A percentile compares a stretch with the other conserved stretches of the same genome.
These are phyloP conservation scores for Lycophotia porphyrea DNA, from an alignment of 2,888 invertebrate species.

Conservation along the genomic window DNA sequence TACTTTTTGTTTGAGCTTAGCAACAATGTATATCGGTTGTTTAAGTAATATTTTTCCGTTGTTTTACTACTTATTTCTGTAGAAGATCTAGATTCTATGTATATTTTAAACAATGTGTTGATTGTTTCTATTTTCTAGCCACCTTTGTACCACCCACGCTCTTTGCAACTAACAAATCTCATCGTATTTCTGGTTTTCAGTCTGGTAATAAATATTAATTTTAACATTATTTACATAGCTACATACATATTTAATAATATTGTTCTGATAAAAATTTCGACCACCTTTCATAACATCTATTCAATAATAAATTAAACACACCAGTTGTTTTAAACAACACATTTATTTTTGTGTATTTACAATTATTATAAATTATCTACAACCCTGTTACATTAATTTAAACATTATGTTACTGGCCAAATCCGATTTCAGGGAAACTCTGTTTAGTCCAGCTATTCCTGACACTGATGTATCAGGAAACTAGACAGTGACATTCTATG, in stretches of 20 bases:
- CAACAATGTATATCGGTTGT: conserved; percentile 13
- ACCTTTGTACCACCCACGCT: conserved; percentile 24
- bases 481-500: neutral
- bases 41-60: conserved; percentile 12
- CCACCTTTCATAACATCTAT: conserved; percentile 26
- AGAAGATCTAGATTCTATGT: conserved; percentile 6
- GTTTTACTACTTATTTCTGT: conserved; percentile 8
- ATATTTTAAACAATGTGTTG: conserved; percentile 5
- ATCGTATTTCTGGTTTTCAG: conserved; percentile 27
- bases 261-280: neutral
- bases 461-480: neutral
- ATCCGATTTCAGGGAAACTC: conserved; percentile 33
- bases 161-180: conserved; percentile 13
- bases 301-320: conserved; percentile 56
- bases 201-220: conserved; percentile 11
- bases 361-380: conserved; percentile 73
- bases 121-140: conserved; percentile 3
- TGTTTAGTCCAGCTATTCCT: neutral
- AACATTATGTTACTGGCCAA: conserved; percentile 49
- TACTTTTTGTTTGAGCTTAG: conserved; percentile 29
- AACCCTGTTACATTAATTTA: conserved; percentile 81
- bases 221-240: conserved; percentile 12
- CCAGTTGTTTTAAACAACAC: conserved; percentile 71
- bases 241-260: neutral
- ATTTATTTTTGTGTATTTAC: conserved; percentile 82